Percentiles rank a stretch among this genome's conserved stretches.
Evolutionary conservation across 2,113 vertebrate genomes (phyloP).

Genomic region (Nycticebus coucang): DNA sequence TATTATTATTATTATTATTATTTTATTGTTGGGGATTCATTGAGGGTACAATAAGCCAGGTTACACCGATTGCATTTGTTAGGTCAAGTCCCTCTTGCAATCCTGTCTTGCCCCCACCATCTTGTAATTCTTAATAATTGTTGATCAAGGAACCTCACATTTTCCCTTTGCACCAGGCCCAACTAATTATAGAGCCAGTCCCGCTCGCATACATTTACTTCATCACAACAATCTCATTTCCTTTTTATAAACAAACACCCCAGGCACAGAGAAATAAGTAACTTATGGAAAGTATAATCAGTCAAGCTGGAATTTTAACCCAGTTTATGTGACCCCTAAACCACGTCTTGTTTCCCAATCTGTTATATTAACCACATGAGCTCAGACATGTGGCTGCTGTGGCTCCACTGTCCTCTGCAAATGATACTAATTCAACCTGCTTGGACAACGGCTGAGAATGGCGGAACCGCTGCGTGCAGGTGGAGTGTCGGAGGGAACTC

Average conservation of each 20-base stretch:
- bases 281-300: background rate
- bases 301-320: background rate
- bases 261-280: background rate
- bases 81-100: too few relatives aligned
- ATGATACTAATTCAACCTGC: background rate
- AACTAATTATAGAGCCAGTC: background rate
- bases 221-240: background rate
- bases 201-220: background rate
- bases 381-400: background rate
- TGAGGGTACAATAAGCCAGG: too few relatives aligned
- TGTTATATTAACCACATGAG: background rate
- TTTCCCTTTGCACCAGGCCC: background rate
- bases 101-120: too few relatives aligned
- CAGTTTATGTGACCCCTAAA: background rate
- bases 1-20: too few relatives aligned
- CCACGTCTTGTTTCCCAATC: background rate
- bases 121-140: background rate
- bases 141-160: background rate
- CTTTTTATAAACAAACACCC: background rate
- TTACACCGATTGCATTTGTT: too few relatives aligned
- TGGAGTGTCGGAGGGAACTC: background rate
- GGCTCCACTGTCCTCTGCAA: background rate
- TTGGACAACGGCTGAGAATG: background rate
- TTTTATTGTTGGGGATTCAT: too few relatives aligned
- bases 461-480: background rate